Evolutionary conservation across 2,888 invertebrate species (phyloP).

Genomic region (Griposia aprilina): DNA sequence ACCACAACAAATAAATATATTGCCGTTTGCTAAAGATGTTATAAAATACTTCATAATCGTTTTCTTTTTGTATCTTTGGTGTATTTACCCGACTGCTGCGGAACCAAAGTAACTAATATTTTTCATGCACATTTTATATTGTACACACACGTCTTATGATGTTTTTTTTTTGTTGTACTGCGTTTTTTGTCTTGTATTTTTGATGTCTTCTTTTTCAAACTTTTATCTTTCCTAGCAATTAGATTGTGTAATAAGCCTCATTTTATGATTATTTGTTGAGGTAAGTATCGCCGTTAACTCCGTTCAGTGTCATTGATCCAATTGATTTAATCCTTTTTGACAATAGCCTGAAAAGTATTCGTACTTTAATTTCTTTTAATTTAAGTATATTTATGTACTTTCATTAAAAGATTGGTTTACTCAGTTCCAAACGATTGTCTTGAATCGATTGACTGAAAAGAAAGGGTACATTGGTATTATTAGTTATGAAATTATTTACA

Average conservation of each 20-base stretch:
- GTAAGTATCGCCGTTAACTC: slow-evolving; percentile 73
- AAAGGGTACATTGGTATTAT: slow-evolving; percentile 55
- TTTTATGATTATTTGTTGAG: slow-evolving; percentile 71
- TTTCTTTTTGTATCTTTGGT: background rate
- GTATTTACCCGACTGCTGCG: slow-evolving; percentile 7
- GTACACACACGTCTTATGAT: slow-evolving; percentile 22
- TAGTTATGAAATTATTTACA: slow-evolving; percentile 54
- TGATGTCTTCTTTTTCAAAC: slow-evolving; percentile 11
- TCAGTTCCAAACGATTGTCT: slow-evolving; percentile 69
- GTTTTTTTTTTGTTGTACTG: slow-evolving; percentile 17
- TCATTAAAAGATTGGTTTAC: slow-evolving; percentile 56
- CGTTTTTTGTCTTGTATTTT: background rate
- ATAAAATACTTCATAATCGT: slow-evolving; percentile 15
- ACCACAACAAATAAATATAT: slow-evolving; percentile 2
- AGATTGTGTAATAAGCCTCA: slow-evolving; percentile 67
- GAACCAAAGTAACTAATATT: background rate
- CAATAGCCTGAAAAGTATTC: slow-evolving; percentile 85
- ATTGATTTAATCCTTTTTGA: slow-evolving; percentile 85
- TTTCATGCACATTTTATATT: background rate
- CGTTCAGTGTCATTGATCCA: slow-evolving; percentile 77
- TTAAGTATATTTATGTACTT: slow-evolving; percentile 52
- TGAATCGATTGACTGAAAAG: slow-evolving; percentile 68
- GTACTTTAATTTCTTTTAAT: slow-evolving; percentile 78
- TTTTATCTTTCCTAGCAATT: slow-evolving; percentile 33
- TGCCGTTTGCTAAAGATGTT: slow-evolving; percentile 10